These are phyloP conservation scores for Rhinichthys osculus DNA, from an alignment of 2,797 vertebrate species.

Conservation along the genomic window DNA sequence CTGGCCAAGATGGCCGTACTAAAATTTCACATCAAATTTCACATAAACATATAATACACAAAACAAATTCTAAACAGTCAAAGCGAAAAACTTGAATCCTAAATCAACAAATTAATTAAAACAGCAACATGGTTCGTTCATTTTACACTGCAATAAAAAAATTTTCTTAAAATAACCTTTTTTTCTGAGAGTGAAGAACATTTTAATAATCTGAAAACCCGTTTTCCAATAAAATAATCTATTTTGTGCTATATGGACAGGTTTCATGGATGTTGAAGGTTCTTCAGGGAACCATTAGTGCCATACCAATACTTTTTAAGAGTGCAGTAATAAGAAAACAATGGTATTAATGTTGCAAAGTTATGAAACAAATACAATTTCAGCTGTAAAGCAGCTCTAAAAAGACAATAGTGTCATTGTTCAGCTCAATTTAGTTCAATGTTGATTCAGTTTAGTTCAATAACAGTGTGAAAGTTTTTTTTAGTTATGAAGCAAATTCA, in stretches of 20 bases:
- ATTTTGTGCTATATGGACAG: background rate
- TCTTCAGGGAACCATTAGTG: background rate
- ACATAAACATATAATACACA: too few relatives aligned
- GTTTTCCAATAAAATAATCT: background rate
- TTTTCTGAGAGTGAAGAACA: background rate
- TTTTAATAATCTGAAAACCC: too few relatives aligned
- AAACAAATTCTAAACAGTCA: too few relatives aligned
- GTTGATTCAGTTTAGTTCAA: background rate
- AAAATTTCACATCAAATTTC: too few relatives aligned
- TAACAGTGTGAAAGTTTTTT: background rate
- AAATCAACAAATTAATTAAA: too few relatives aligned
- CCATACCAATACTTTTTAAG: too few relatives aligned
- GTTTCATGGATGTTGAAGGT: background rate
- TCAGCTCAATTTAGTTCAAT: background rate
- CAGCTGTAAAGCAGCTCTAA: background rate
- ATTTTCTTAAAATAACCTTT: background rate
- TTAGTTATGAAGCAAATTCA: too few relatives aligned
- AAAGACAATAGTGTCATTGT: background rate
- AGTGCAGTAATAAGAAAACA: background rate
- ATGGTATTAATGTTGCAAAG: background rate
- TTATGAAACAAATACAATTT: background rate
- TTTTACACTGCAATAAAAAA: background rate
- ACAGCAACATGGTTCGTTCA: too few relatives aligned
- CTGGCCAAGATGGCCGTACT: too few relatives aligned
- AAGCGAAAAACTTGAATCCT: too few relatives aligned